Percentiles rank a stretch among this genome's conserved stretches.
phyloP scores from a whole-genome alignment of 2,888 invertebrate genomes.

The Phaedon cochleariae region DNA sequence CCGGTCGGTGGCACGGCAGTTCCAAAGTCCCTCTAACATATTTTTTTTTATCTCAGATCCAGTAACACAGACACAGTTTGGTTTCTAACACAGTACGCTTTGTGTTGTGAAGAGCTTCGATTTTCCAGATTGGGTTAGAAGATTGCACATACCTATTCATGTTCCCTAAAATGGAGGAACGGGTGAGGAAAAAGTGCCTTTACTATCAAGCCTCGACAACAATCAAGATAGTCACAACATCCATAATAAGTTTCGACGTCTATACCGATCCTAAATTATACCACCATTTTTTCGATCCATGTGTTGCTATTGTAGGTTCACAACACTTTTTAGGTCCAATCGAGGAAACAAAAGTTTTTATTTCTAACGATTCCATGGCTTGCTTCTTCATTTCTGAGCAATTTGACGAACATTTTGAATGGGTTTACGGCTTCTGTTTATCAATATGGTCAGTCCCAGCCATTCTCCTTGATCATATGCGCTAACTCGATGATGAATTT shows the following conservation, averaged over 20 bases:
- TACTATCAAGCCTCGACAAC: conserved; percentile 35
- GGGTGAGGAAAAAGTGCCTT: conserved; percentile 34
- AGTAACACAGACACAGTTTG: conserved; percentile 59
- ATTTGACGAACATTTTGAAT: conserved; percentile 37
- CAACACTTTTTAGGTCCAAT: conserved; percentile 53
- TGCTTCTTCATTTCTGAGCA: conserved; percentile 40
- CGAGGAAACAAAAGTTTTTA: conserved; percentile 58
- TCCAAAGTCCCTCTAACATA: conserved; percentile 26
- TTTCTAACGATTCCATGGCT: conserved; percentile 51
- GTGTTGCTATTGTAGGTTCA: no score
- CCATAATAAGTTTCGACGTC: conserved; percentile 22
- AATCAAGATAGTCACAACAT: conserved; percentile 34
- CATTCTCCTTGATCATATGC: conserved; percentile 99
- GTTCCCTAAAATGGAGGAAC: conserved; percentile 37
- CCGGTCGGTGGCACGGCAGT: no score
- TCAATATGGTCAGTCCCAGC: conserved; percentile 84
- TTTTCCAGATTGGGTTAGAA: conserved; percentile 28
- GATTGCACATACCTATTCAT: conserved; percentile 37
- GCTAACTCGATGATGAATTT: conserved; percentile 99
- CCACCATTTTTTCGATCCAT: no score
- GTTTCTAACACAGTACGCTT: conserved; percentile 55
- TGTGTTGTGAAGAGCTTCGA: conserved; percentile 48
- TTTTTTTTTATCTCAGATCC: conserved; percentile 48
- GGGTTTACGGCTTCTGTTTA: conserved; percentile 24
- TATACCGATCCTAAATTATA: conserved; percentile 23